A percentile compares a stretch with the other conserved stretches of the same genome.
phyloP scores from a whole-genome alignment of 1,140 invertebrate species.

The Drosophila willistoni region DNA sequence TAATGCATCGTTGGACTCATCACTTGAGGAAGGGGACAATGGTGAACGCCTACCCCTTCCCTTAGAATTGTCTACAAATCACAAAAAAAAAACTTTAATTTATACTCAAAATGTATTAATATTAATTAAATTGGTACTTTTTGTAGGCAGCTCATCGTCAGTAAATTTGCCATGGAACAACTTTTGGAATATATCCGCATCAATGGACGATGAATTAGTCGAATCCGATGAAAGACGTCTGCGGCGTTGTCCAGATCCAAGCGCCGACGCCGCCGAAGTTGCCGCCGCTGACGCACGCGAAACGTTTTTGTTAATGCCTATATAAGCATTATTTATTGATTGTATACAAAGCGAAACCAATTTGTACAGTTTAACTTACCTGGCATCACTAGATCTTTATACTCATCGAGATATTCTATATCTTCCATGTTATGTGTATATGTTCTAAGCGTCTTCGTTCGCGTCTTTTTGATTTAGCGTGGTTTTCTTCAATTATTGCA shows the following conservation, averaged over 20 bases:
- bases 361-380: constrained; percentile 30
- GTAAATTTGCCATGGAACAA: constrained; percentile 59
- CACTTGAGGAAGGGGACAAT: constrained; percentile 50
- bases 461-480: constrained; percentile 1
- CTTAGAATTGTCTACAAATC: constrained; percentile 27
- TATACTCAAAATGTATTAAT: background rate
- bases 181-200: constrained; percentile 71
- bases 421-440: constrained; percentile 59
- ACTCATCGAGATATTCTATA: constrained; percentile 71
- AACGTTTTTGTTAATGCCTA: constrained; percentile 52
- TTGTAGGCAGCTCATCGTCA: constrained; percentile 51
- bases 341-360: background rate
- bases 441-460: background rate
- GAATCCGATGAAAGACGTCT: constrained; percentile 62
- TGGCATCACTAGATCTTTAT: constrained; percentile 70
- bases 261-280: constrained; percentile 13
- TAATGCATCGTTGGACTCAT: constrained; percentile 57
- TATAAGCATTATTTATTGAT: background rate
- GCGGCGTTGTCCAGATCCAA: constrained; percentile 12
- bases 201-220: constrained; percentile 62
- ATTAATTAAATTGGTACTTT: background rate
- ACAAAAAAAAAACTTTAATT: background rate
- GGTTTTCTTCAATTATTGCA: background rate
- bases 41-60: constrained; percentile 16
- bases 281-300: constrained; percentile 24